phyloP scores from a whole-genome alignment of 2,797 vertebrate genomes.

The Phalanger gymnotis region DNA sequence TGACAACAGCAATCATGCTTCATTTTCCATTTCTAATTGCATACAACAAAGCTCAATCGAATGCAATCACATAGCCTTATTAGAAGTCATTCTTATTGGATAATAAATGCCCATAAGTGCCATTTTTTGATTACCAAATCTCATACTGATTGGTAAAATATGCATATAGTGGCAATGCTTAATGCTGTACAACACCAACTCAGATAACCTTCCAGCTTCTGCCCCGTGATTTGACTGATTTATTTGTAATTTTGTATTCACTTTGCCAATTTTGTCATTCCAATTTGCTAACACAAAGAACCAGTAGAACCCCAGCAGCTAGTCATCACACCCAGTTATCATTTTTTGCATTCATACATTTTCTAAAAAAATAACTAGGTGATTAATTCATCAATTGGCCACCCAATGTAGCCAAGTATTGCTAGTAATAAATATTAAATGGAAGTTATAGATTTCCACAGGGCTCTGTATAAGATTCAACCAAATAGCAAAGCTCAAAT shows the following conservation, averaged over 20 bases:
- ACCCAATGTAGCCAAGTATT: neutral
- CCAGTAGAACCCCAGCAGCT: neutral
- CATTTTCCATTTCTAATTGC: neutral
- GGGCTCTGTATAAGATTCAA: neutral
- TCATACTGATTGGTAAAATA: neutral
- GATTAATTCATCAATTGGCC: neutral
- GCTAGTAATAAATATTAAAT: neutral
- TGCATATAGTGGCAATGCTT: neutral
- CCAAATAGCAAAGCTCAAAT: neutral
- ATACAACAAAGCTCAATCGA: neutral
- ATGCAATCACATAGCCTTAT: neutral
- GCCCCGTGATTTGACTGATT: neutral
- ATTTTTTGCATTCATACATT: neutral
- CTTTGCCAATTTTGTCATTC: neutral
- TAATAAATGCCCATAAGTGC: neutral
- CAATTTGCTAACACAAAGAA: neutral
- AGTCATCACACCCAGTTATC: too few species aligned
- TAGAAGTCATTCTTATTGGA: neutral
- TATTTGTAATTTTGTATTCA: neutral
- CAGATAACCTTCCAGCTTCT: neutral
- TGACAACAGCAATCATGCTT: neutral
- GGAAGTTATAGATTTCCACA: neutral
- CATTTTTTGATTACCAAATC: neutral
- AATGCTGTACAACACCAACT: neutral
- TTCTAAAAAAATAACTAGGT: neutral